phyloP scores from a whole-genome alignment of 2,888 invertebrate genomes.

The Lottia scabra region DNA sequence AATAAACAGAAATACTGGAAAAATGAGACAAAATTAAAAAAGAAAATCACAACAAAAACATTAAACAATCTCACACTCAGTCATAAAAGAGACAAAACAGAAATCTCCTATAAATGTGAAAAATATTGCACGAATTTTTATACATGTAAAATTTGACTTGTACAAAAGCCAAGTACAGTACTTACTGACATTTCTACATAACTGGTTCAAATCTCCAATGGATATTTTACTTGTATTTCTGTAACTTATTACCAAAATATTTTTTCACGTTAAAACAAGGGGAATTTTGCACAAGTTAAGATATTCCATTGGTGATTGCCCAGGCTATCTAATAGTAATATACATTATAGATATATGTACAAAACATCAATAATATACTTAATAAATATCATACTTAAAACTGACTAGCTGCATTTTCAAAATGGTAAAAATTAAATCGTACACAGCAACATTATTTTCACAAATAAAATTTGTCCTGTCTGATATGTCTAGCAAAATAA shows the following conservation, averaged over 20 bases:
- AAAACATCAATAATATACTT: no score
- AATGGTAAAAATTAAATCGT: not conserved
- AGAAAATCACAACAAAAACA: not conserved
- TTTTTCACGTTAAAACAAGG: no score
- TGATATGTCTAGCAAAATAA: not conserved
- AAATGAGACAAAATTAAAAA: not conserved
- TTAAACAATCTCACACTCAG: not conserved
- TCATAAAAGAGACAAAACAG: not conserved
- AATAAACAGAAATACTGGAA: not conserved
- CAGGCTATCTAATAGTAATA: no score
- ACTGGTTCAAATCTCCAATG: no score
- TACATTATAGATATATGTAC: no score
- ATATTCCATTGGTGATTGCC: no score
- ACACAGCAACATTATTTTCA: not conserved
- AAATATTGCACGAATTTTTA: slow-evolving; percentile 20
- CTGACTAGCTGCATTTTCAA: not conserved
- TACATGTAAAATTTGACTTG: no score
- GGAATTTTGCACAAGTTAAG: no score
- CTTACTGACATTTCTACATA: no score
- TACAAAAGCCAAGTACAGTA: no score
- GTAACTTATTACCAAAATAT: no score
- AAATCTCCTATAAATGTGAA: slow-evolving; percentile 19
- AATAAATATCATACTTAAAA: not conserved
- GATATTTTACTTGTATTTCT: no score
- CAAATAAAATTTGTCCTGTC: not conserved